Evolutionary conservation across 2,888 invertebrate species (phyloP).

Genomic region (Drosophila quinaria): DNA sequence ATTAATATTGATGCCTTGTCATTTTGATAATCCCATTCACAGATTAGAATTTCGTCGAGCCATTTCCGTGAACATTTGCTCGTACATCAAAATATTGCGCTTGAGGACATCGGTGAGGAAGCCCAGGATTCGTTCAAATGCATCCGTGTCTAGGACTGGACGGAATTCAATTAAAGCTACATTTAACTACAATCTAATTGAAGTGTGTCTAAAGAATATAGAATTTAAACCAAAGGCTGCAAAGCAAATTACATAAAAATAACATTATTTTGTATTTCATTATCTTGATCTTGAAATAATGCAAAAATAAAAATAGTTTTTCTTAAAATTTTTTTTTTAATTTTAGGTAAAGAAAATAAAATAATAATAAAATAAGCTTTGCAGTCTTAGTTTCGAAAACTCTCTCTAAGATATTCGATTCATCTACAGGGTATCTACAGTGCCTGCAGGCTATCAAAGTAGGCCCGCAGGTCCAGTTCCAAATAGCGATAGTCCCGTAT

Average conservation of each 20-base stretch:
- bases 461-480: conserved; percentile 84
- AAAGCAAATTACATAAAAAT: not conserved
- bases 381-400: not conserved
- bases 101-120: conserved; percentile 99
- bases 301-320: no score
- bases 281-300: not conserved
- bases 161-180: conserved; percentile 33
- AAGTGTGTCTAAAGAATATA: not conserved
- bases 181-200: not conserved
- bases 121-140: conserved; percentile 98
- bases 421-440: conserved; percentile 35
- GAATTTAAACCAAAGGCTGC: not conserved
- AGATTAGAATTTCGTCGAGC: conserved; percentile 72
- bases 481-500: conserved; percentile 85
- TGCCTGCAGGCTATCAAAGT: conserved; percentile 74
- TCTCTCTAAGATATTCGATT: not conserved
- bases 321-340: no score
- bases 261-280: not conserved
- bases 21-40: conserved; percentile 38
- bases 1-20: conserved; percentile 1
- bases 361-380: not conserved
- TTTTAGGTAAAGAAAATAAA: not conserved
- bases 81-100: conserved; percentile 97
- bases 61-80: conserved; percentile 85
- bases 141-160: conserved; percentile 97